phyloP scores from a whole-genome alignment of 2,797 vertebrate species.

The Otolemur crassicaudatus region DNA sequence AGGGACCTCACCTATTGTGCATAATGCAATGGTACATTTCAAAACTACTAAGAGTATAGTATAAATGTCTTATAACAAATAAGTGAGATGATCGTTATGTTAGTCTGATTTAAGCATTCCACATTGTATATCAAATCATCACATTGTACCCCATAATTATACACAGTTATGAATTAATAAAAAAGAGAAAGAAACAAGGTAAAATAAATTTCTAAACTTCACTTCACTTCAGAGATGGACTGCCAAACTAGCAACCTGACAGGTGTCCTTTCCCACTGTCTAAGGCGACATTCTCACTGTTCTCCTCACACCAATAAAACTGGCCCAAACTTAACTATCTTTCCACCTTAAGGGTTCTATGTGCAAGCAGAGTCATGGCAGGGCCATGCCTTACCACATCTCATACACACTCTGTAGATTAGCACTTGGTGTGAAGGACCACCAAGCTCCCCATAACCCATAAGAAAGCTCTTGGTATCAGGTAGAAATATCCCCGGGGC shows the following conservation, averaged over 20 bases:
- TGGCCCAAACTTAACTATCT: not conserved
- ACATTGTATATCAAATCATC: no score
- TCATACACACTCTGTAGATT: not conserved
- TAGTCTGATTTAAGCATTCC: no score
- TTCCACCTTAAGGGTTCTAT: not conserved
- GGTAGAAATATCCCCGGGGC: accelerated
- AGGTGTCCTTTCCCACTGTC: not conserved
- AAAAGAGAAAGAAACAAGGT: no score
- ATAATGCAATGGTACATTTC: no score
- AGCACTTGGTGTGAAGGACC: not conserved
- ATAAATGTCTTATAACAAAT: no score
- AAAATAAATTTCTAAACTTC: not conserved
- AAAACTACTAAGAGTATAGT: no score
- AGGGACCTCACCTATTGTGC: no score
- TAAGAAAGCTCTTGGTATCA: not conserved
- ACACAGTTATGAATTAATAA: no score
- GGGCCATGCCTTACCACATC: not conserved
- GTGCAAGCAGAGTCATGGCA: accelerated
- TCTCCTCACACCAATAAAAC: not conserved
- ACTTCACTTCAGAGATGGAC: not conserved
- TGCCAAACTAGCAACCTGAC: not conserved
- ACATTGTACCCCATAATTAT: no score
- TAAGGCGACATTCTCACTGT: not conserved
- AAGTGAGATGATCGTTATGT: no score
- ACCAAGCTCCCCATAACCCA: not conserved